phyloP scores from a whole-genome alignment of 2,888 invertebrate genomes.

The Pseudolycoriella hygida region DNA sequence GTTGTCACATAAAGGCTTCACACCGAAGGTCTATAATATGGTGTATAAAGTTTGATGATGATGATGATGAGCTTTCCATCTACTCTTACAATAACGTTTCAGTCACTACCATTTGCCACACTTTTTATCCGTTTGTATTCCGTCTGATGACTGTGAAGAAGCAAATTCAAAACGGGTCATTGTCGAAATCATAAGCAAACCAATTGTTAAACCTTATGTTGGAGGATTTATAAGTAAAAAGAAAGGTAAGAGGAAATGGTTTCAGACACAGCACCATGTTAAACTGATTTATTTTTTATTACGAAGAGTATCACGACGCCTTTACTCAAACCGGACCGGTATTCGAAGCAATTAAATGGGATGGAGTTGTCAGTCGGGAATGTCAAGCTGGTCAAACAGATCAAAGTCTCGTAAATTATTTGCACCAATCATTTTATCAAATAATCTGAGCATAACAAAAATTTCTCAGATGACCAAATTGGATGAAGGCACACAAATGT shows the following conservation, averaged over 20 bases:
- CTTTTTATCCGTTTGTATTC: slow-evolving; percentile 35
- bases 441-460: background rate
- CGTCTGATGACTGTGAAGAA: slow-evolving; percentile 26
- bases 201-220: slow-evolving; percentile 54
- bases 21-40: too few species aligned
- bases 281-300: background rate
- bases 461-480: slow-evolving; percentile 20
- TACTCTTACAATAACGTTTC: slow-evolving; percentile 5
- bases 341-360: slow-evolving; percentile 19
- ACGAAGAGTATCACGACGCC: slow-evolving; percentile 58
- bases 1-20: too few species aligned
- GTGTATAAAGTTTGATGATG: background rate
- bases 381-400: slow-evolving; percentile 40
- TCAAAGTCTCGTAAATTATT: background rate
- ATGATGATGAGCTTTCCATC: background rate
- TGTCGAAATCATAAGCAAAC: slow-evolving; percentile 38
- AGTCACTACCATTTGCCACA: slow-evolving; percentile 32
- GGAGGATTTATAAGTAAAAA: slow-evolving; percentile 58
- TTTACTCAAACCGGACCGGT: slow-evolving; percentile 52
- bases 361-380: slow-evolving; percentile 29
- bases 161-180: slow-evolving; percentile 29
- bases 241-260: background rate
- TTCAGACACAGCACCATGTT: background rate
- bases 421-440: background rate
- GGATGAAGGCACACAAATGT: slow-evolving; percentile 24